These are phyloP conservation scores for Xestia rhomboidea DNA, from an alignment of 2,888 invertebrate genomes.

Conservation along the genomic window DNA sequence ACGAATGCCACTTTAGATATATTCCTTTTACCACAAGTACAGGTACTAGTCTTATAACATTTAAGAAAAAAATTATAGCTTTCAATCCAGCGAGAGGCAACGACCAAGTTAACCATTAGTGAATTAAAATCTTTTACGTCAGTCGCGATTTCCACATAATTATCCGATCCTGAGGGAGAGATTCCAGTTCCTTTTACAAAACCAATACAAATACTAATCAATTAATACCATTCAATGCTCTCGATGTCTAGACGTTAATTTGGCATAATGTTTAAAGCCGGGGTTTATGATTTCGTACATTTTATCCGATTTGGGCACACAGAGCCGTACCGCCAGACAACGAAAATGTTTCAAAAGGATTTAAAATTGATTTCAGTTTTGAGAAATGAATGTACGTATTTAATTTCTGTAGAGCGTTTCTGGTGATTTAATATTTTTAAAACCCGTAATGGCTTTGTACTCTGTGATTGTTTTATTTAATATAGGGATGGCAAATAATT, in stretches of 20 bases:
- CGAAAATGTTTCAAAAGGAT: conserved; percentile 14
- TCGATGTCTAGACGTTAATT: conserved; percentile 71
- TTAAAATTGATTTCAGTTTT: not conserved
- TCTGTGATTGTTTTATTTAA: not conserved
- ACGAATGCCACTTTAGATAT: no score
- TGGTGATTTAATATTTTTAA: not conserved
- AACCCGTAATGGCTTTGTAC: not conserved
- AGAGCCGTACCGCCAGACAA: not conserved
- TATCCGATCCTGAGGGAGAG: not conserved
- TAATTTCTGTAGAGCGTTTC: conserved; percentile 13
- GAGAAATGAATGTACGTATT: not conserved
- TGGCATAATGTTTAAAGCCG: conserved; percentile 61
- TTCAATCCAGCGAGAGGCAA: not conserved
- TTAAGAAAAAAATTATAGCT: not conserved
- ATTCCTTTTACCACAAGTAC: not conserved
- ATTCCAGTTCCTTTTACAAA: conserved; percentile 19
- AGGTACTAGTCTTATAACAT: not conserved
- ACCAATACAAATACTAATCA: conserved; percentile 41
- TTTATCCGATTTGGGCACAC: conserved; percentile 36
- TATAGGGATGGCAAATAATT: not conserved
- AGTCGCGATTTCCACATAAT: conserved; percentile 4
- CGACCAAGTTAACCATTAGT: conserved; percentile 30
- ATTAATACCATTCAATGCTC: conserved; percentile 51
- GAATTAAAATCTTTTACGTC: conserved; percentile 16
- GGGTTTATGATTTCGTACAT: conserved; percentile 19